A percentile compares a stretch with the other conserved stretches of the same genome.
These are phyloP conservation scores for Archips xylosteana DNA, from an alignment of 2,888 invertebrate species.

Conservation along the genomic window DNA sequence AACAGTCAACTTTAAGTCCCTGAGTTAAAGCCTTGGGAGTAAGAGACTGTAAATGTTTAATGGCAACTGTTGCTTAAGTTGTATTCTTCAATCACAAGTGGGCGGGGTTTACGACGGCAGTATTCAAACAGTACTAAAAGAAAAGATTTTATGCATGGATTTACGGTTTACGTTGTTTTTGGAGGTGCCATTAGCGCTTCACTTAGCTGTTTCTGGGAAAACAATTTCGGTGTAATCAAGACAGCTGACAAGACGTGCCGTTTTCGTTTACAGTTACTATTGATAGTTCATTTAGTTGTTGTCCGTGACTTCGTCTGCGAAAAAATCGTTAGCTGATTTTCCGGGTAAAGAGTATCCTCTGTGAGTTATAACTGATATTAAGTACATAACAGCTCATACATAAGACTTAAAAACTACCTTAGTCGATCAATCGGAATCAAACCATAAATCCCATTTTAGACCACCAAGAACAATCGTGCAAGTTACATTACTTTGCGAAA, in stretches of 20 bases:
- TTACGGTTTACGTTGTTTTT: conserved; percentile 34
- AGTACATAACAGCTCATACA: no score
- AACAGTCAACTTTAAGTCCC: conserved; percentile 9
- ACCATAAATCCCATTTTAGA: no score
- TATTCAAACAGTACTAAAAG: conserved; percentile 44
- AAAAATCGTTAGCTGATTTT: no score
- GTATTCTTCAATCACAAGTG: conserved; percentile 47
- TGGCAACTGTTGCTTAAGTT: conserved; percentile 10
- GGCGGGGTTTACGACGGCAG: conserved; percentile 48
- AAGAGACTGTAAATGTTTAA: conserved; percentile 7
- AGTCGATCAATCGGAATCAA: no score
- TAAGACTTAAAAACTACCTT: no score
- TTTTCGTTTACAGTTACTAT: not conserved
- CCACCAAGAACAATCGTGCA: no score
- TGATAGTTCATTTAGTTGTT: not conserved
- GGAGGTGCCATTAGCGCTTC: conserved; percentile 29
- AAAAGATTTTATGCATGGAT: conserved; percentile 41
- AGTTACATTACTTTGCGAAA: no score
- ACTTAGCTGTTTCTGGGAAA: conserved; percentile 21
- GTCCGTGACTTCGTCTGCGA: no score
- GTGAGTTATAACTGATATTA: no score
- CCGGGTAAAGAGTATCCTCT: no score
- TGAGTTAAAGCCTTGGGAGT: conserved; percentile 5
- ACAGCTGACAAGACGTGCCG: not conserved
- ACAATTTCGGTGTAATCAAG: not conserved